Evolutionary conservation across 2,888 invertebrate genomes (phyloP).

Genomic region (Drosophila prostipennis): DNA sequence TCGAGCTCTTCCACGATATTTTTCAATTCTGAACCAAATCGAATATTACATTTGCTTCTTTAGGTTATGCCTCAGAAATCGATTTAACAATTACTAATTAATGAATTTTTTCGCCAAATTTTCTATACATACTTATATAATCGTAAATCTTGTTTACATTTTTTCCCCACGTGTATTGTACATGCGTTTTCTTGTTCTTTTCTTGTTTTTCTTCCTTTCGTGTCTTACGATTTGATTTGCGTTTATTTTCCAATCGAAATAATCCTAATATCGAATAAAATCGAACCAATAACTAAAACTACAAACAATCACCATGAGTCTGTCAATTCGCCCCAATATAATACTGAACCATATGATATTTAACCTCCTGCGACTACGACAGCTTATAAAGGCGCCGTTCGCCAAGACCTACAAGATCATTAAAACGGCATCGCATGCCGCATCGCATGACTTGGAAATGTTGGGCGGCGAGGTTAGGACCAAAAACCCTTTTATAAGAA

Average conservation of each 20-base stretch:
- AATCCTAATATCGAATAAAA: conserved; percentile 9
- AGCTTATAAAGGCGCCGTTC: conserved; percentile 98
- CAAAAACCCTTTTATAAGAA: conserved; percentile 68
- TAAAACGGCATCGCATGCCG: conserved; percentile 90
- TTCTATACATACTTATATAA: conserved; percentile 55
- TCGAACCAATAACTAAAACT: conserved; percentile 21
- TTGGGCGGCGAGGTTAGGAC: conserved; percentile 85
- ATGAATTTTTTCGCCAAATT: conserved; percentile 49
- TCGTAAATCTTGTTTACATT: conserved; percentile 68
- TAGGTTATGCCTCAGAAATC: conserved; percentile 63
- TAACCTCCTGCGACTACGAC: conserved; percentile 74
- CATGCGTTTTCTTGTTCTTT: conserved; percentile 63
- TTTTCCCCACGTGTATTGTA: conserved; percentile 60
- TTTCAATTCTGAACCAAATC: conserved; percentile 18
- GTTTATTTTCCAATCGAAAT: conserved; percentile 54
- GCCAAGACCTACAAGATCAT: conserved; percentile 98
- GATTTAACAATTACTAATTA: conserved; percentile 40
- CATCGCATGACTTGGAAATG: conserved; percentile 89
- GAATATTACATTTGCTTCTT: conserved; percentile 35
- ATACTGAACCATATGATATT: conserved; percentile 34
- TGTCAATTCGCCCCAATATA: conserved; percentile 19
- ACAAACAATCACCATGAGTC: conserved; percentile 43
- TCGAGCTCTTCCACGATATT: conserved; percentile 44
- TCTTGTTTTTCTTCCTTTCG: conserved; percentile 54
- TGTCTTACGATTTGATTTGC: conserved; percentile 59